Percentiles rank a stretch among this genome's conserved stretches.
Conservation (phyloP, 2,113 vertebrate genomes). For the Cephalopterus ornatus region DNA sequence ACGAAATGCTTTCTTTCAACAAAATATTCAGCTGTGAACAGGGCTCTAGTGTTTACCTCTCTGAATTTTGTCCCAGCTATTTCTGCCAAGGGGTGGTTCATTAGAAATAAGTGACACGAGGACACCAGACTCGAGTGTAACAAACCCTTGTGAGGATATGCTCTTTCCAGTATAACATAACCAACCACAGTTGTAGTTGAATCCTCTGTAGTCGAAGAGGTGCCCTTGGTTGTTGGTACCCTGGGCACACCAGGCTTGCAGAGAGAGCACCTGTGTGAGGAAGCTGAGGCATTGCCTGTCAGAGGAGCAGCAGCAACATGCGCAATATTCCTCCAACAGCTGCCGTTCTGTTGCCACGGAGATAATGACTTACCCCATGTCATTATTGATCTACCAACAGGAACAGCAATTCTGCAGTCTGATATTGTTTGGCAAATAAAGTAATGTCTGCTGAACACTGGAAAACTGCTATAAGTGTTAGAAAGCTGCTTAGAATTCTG, state of each 20-base stretch:
- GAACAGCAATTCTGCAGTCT: conserved; percentile 70
- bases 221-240: conserved; percentile 71
- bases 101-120: neutral
- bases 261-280: conserved; percentile 70
- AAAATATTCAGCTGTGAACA: accelerated
- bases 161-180: accelerated
- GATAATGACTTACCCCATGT: conserved; percentile 68
- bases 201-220: conserved; percentile 66
- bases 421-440: conserved; percentile 75
- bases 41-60: neutral
- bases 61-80: neutral
- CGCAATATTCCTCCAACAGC: conserved; percentile 78
- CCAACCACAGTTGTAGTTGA: neutral
- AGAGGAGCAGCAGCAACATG: conserved; percentile 52
- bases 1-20: neutral
- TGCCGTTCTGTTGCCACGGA: conserved; percentile 76
- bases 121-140: neutral
- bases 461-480: conserved; percentile 71
- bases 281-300: conserved; percentile 76
- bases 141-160: neutral
- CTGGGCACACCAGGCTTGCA: conserved; percentile 71
- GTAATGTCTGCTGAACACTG: conserved; percentile 72
- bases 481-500: neutral
- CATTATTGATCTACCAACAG: conserved; percentile 79
- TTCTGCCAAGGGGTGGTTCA: neutral